A percentile compares a stretch with the other conserved stretches of the same genome.
Conservation (phyloP, 1,140 invertebrate genomes). For the Orchestia grillus region DNA sequence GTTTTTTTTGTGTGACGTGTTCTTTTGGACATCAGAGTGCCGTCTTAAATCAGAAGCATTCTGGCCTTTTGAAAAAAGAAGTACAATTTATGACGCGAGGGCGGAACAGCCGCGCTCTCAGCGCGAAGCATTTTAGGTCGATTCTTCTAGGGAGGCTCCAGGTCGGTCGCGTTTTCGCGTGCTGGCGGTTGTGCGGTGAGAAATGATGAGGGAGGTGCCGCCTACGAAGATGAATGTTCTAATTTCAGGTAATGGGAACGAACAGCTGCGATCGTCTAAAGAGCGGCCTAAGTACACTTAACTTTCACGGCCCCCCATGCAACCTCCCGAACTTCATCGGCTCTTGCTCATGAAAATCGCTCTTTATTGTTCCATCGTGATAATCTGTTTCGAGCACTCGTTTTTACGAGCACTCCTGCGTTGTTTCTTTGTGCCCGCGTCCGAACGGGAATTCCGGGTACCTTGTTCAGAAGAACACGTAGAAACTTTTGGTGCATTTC, state of each 20-base stretch:
- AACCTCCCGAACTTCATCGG: constrained; percentile 3
- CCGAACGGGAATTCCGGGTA: neutral
- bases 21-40: neutral
- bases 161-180: neutral
- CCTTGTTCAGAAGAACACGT: neutral
- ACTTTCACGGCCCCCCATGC: neutral
- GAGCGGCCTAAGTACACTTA: constrained; percentile 5
- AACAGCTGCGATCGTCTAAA: constrained; percentile 31
- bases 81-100: neutral
- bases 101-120: too few species aligned
- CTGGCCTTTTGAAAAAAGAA: neutral
- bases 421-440: neutral
- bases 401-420: neutral
- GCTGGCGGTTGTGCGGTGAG: constrained; percentile 10
- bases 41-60: neutral
- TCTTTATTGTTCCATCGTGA: neutral
- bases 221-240: constrained; percentile 50
- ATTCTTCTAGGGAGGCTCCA: neutral
- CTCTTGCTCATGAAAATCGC: neutral
- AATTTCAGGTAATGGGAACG: constrained; percentile 49
- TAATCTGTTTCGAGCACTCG: neutral
- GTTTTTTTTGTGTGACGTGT: neutral
- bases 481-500: neutral
- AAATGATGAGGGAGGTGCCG: constrained; percentile 9
- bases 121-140: neutral